Conservation (phyloP, 2,113 vertebrate genomes). For the Etheostoma spectabile region DNA sequence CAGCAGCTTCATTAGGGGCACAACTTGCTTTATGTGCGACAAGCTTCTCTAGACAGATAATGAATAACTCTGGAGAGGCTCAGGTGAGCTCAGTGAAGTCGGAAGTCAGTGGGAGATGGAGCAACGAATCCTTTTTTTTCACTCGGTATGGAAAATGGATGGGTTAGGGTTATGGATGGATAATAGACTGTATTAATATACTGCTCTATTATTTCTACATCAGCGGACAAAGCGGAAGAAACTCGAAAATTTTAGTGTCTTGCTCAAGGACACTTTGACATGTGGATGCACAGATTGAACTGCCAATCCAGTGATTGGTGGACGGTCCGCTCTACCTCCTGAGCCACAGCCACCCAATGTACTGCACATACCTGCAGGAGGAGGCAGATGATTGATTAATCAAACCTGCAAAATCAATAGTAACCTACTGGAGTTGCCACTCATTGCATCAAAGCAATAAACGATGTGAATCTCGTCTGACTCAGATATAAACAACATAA, state of each 20-base stretch:
- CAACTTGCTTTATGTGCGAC: conserved; percentile 26
- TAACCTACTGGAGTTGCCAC: conserved; percentile 58
- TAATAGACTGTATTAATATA: neutral
- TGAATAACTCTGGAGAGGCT: conserved; percentile 42
- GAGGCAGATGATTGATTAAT: conserved; percentile 73
- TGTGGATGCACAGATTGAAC: neutral
- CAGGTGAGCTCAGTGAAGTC: conserved; percentile 54
- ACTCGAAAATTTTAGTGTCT: neutral
- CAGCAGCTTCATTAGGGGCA: conserved; percentile 10
- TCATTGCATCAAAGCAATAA: conserved; percentile 57
- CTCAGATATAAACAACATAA: conserved; percentile 23
- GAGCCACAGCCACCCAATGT: neutral
- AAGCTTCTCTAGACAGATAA: conserved; percentile 50
- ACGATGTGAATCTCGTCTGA: conserved; percentile 41
- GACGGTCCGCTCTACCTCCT: neutral
- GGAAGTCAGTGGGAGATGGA: conserved; percentile 34
- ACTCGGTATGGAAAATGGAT: conserved; percentile 29
- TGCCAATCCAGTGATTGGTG: neutral
- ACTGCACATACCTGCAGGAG: conserved; percentile 49
- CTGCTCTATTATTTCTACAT: conserved; percentile 1
- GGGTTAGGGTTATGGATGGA: neutral
- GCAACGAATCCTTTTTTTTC: conserved; percentile 35
- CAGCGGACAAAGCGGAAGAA: neutral
- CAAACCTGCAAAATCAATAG: conserved; percentile 67
- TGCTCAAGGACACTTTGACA: neutral